Conservation (phyloP, 2,888 invertebrate genomes). For the Synanthedon tipuliformis region DNA sequence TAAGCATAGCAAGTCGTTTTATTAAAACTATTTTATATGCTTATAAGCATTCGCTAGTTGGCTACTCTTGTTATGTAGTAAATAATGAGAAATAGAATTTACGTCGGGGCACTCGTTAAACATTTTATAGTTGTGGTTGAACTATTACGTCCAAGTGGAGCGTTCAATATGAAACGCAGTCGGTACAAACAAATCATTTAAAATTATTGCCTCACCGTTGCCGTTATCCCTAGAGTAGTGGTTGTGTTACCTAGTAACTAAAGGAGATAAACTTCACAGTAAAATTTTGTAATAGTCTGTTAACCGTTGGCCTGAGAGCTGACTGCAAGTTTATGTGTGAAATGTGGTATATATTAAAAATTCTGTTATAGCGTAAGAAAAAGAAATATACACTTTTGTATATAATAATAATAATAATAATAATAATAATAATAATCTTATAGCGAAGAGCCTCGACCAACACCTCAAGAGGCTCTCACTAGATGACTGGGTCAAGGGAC, state of each 20-base stretch:
- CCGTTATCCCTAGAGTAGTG: conserved; percentile 9
- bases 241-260: conserved; percentile 11
- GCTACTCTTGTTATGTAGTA: not conserved
- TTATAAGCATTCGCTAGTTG: too few relatives aligned
- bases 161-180: not conserved
- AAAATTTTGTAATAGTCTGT: conserved; percentile 20
- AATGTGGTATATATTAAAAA: too few relatives aligned
- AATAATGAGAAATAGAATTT: not conserved
- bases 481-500: too few relatives aligned
- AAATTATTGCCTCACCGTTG: conserved; percentile 14
- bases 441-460: too few relatives aligned
- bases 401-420: too few relatives aligned
- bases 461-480: too few relatives aligned
- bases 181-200: conserved; percentile 12
- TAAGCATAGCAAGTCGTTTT: too few relatives aligned
- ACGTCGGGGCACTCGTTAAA: not conserved
- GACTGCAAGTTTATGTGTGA: not conserved
- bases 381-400: too few relatives aligned
- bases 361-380: too few relatives aligned
- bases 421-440: too few relatives aligned
- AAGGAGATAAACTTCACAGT: conserved; percentile 12
- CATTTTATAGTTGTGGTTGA: not conserved
- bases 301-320: conserved; percentile 19
- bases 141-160: not conserved
- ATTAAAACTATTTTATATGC: too few relatives aligned